These are phyloP conservation scores for Anthophora plumipes DNA, from an alignment of 2,888 invertebrate species.

Conservation along the genomic window DNA sequence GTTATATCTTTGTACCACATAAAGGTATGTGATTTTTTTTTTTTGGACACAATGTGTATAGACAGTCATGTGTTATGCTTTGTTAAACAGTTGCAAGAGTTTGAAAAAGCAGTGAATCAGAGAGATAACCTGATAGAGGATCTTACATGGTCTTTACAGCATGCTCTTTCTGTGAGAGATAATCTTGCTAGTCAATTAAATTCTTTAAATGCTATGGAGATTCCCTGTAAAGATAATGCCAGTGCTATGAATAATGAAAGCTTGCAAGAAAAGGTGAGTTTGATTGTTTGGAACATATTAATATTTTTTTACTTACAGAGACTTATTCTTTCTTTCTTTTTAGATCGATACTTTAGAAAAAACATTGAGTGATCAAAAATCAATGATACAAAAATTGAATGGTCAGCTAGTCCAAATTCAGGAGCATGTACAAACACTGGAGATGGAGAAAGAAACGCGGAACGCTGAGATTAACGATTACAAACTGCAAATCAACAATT, in stretches of 20 bases:
- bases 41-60: constrained; percentile 19
- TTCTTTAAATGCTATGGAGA: constrained; percentile 87
- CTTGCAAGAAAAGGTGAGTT: constrained; percentile 73
- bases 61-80: constrained; percentile 23
- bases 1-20: constrained; percentile 89
- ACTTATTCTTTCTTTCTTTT: constrained; percentile 77
- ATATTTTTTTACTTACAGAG: background rate
- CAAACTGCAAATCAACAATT: constrained; percentile 76
- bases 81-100: constrained; percentile 87
- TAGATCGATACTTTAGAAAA: constrained; percentile 81
- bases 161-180: constrained; percentile 88
- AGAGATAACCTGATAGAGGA: constrained; percentile 91
- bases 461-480: constrained; percentile 83
- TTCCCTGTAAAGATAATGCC: constrained; percentile 84
- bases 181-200: constrained; percentile 87
- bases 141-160: constrained; percentile 89
- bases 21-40: constrained; percentile 86
- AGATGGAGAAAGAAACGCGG: constrained; percentile 87
- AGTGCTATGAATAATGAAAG: constrained; percentile 71
- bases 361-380: constrained; percentile 70
- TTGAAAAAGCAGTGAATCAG: constrained; percentile 89
- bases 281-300: background rate
- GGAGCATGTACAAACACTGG: constrained; percentile 83
- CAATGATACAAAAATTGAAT: constrained; percentile 70
- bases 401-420: constrained; percentile 70